A percentile compares a stretch with the other conserved stretches of the same genome.
phyloP scores from a whole-genome alignment of 2,113 vertebrate genomes.

The Glareola pratincola region DNA sequence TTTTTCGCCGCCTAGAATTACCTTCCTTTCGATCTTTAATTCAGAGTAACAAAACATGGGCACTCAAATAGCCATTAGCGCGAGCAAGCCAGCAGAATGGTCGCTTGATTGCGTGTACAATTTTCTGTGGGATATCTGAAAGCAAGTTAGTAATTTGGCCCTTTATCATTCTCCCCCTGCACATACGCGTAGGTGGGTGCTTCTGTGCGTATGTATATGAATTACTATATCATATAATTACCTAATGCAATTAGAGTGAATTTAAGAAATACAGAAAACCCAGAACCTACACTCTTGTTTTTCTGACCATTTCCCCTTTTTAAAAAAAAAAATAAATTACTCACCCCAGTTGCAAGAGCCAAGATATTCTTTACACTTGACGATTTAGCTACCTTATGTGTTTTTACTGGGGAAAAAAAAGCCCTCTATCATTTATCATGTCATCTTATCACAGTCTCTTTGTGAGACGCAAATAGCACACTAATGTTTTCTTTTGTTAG shows the following conservation, averaged over 20 bases:
- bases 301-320: slow-evolving; percentile 54
- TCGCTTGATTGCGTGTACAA: slow-evolving; percentile 33
- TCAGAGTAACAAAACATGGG: slow-evolving; percentile 54
- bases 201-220: not conserved
- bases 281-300: slow-evolving; percentile 7
- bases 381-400: slow-evolving; percentile 75
- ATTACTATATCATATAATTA: slow-evolving; percentile 46
- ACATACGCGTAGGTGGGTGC: slow-evolving; percentile 30
- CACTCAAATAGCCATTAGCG: slow-evolving; percentile 49
- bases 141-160: slow-evolving; percentile 58
- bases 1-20: slow-evolving; percentile 26
- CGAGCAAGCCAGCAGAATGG: slow-evolving; percentile 46
- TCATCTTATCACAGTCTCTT: slow-evolving; percentile 92
- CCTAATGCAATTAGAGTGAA: slow-evolving; percentile 38
- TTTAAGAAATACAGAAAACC: slow-evolving; percentile 13
- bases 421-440: slow-evolving; percentile 86
- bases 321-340: slow-evolving; percentile 58
- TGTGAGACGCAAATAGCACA: slow-evolving; percentile 86
- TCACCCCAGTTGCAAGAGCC: slow-evolving; percentile 31
- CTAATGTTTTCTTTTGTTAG: slow-evolving; percentile 96
- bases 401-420: slow-evolving; percentile 70
- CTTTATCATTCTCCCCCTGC: slow-evolving; percentile 37
- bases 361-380: slow-evolving; percentile 73
- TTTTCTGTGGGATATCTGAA: slow-evolving; percentile 41
- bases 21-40: slow-evolving; percentile 43